Percentiles rank a stretch among this genome's conserved stretches.
Evolutionary conservation across 2,113 vertebrate species (phyloP).

Genomic region (Oenanthe melanoleuca): DNA sequence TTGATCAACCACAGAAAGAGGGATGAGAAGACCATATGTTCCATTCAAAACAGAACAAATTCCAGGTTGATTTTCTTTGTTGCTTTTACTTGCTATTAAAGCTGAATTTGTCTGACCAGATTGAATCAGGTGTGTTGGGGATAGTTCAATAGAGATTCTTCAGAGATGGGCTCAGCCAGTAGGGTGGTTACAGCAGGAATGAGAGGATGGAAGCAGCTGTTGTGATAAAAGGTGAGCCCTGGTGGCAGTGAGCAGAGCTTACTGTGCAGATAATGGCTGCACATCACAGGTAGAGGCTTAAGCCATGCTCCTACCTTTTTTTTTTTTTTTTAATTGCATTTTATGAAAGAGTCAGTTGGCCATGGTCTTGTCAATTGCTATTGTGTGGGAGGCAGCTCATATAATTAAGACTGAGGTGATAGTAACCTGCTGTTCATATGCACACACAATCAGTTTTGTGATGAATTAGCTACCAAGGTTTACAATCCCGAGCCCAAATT

Average conservation of each 20-base stretch:
- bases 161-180: neutral
- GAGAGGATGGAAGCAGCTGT: neutral
- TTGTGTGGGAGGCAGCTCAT: neutral
- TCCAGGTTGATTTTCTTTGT: neutral
- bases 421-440: neutral
- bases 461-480: neutral
- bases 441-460: neutral
- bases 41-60: neutral
- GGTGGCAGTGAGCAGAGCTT: neutral
- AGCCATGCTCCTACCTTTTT: neutral
- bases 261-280: accelerated
- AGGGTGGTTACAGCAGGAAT: neutral
- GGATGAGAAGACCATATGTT: neutral
- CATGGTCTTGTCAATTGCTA: neutral
- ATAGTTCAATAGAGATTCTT: neutral
- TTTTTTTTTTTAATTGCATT: neutral
- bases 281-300: neutral
- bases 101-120: neutral
- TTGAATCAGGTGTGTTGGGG: neutral
- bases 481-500: neutral
- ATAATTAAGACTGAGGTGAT: neutral
- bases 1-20: neutral
- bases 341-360: neutral
- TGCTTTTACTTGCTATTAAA: neutral
- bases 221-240: neutral